Conservation (phyloP, 2,888 invertebrate species). For the Tholera decimalis region DNA sequence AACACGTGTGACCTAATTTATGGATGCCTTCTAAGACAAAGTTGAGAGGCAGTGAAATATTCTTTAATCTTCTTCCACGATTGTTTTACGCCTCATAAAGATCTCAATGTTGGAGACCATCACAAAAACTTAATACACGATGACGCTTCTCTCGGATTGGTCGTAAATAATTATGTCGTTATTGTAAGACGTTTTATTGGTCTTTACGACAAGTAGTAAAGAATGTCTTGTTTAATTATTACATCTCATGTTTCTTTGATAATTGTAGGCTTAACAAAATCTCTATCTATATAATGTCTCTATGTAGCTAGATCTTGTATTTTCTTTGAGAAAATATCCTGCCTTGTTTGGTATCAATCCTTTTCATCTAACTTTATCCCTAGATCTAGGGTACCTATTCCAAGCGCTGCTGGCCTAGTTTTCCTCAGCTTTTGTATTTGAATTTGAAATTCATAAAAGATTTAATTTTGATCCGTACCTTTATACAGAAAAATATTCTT, state of each 20-base stretch:
- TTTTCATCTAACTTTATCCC: conserved; percentile 27
- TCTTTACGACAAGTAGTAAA: conserved; percentile 48
- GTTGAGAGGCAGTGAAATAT: conserved; percentile 6
- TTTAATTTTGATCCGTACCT: not conserved
- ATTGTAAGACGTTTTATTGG: conserved; percentile 62
- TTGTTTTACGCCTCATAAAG: conserved; percentile 55
- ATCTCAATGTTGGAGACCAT: conserved; percentile 17
- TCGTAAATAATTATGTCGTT: conserved; percentile 62
- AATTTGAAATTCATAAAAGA: conserved; percentile 19
- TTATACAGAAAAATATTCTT: not conserved
- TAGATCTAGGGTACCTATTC: conserved; percentile 2
- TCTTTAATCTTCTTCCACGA: not conserved
- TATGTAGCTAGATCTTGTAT: no score
- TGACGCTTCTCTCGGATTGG: conserved; percentile 50
- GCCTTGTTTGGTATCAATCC: conserved; percentile 37
- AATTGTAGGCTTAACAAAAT: conserved; percentile 7
- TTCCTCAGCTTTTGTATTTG: not conserved
- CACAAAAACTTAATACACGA: conserved; percentile 47
- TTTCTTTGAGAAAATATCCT: conserved; percentile 4
- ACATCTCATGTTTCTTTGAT: conserved; percentile 28
- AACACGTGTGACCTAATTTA: no score
- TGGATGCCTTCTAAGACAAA: no score
- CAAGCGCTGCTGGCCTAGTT: not conserved
- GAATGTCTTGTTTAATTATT: conserved; percentile 53
- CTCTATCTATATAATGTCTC: no score